Evolutionary conservation across 2,113 vertebrate species (phyloP), one percentile per base, ranked within the genome.

Genomic region (human (Homo sapiens)): DNA sequence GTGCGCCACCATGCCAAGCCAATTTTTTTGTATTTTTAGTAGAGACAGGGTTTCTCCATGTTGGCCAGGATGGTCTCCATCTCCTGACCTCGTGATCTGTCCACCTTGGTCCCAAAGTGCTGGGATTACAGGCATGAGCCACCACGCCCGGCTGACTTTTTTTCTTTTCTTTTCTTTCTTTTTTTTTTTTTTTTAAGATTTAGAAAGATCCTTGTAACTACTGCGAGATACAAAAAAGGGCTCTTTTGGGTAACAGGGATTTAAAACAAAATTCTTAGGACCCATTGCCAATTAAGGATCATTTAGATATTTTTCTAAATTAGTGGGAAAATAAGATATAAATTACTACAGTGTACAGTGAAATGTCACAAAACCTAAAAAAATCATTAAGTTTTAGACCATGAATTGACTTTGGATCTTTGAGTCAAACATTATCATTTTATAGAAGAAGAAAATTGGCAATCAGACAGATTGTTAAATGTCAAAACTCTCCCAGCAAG

Each of bases 251-350:
- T 2, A 64, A 93, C 35, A 35, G 14, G 66, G 50, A 35, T 76
- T 92, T 84, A 70, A 97, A 88, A 79, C 52, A 95, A 75, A 94
- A 90, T 88, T 87, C 45, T 90, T 70, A 92, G 32, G 43, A 32
- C 16, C 45, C 27, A n/a, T 17, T 88, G 70, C 66, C 59, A 73
- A 2, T 85, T 89, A 86, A 93, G 64, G 59, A 40, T 52, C 73
- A 17, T 89, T 92, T 57, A 70, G 79, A 57, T 89, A 88, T 92
- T 35, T 95, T 1, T 79, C 48, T 10, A 76, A 52, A 64, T 93
- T 30, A 38, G 6, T 76, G 70, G 35, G 75, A 72, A 79, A 93
- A 61, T 70, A 78, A 52, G n/a, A 66, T 66, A 57, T 23, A 66
- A 96, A 45, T 89, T 75, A 43, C 13, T 17, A 20, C 55, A 61